Base-by-base conservation (phyloP, 1,140 invertebrate species). In the Drosophila busckii region DNA sequence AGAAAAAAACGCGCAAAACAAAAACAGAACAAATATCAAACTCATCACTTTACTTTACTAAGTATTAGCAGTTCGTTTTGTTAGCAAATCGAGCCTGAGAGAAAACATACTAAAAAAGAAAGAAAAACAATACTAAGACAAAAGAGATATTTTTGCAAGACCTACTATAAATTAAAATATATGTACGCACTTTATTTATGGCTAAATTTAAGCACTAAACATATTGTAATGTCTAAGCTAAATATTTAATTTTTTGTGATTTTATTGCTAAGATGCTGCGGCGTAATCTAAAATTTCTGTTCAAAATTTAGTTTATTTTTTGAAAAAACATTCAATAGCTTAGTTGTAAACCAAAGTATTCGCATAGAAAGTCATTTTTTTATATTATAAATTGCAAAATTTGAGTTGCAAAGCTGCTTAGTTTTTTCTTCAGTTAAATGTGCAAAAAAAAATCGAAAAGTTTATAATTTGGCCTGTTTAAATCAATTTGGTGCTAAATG, bases 401-500 rank as follows among this genome's bases (percentile, higher is more conserved):
- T 75, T 80, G 73, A n/a, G n/a, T 73, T 80, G 71, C 68, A 78
- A 78, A 71, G 64, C 60, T 59, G 12, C 49, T 12, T 71, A 67
- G 45, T 58, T 69, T 75, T 64, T 73, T 17, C 16, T 2, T n/a
- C n/a, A n/a, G n/a, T 54, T 23, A 4, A 55, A 50, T 55, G 68
- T 70, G 62, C 67, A 67, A 73, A 67, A 63, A 55, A 62, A 50
- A 48, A 38, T 20, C 40, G 12, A 48, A 32, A 59, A 63, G 25
- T 48, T 58, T 34, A 45, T 50, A 58, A 56, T 58, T 65, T 55
- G 38, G 64, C 48, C 20, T 59, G 55, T 56, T 52, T 52, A 12
- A 76, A 82, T 83, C 76, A 61, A 76, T 83, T 76, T 83, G 78
- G 78, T 83, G 76, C 76, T 83, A 83, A 84, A 63, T 69, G 53